Evolutionary conservation across 2,797 vertebrate genomes (phyloP), one percentile per base, ranked within the genome.

Genomic region (Phoxinus dragarum): DNA sequence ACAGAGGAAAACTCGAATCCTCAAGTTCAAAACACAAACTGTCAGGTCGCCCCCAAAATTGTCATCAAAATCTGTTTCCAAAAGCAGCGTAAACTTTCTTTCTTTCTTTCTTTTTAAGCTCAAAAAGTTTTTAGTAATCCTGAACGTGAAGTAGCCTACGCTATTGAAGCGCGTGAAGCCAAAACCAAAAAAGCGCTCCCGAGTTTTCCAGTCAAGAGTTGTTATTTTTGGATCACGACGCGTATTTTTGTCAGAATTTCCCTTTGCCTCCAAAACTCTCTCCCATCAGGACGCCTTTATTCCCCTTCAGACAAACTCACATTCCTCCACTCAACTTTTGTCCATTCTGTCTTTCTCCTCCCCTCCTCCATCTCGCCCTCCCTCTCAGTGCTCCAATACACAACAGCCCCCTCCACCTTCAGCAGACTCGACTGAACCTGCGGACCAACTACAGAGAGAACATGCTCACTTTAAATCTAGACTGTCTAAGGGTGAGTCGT

Each of bases 251-350:
- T 54, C 71, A n/a, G 44, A 86, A 74, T 90, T 89, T 88, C 77
- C 78, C 85, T 82, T 10, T 73, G 82, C 61, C 78, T 84, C 89
- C 78, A 85, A 84, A 66, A 80, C 23, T 77, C 81, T 88, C 86
- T 86, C 79, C 54, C 86, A 90, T 90, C 90, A 91, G 90, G n/a
- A 88, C 88, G 52, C 86, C 47, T 54, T 81, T 61, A 56, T 75
- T 72, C 73, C 71, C 83, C 91, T 91, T 89, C 91, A 91, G 91
- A 90, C 92, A 93, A 77, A 95, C 74, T 84, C 66, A n/a, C 66
- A 96, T 96, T 96, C 95, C 95, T 95, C 86, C 92, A 93, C 93
- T 92, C 92, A 86, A 89, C 85, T 91, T 92, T 87, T 94, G 90
- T 93, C 92, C 91, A 86, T 91, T 91, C 90, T 88, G 89, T 89